phyloP scores from a whole-genome alignment of 1,140 invertebrate genomes.

The Diachasma alloeum region DNA sequence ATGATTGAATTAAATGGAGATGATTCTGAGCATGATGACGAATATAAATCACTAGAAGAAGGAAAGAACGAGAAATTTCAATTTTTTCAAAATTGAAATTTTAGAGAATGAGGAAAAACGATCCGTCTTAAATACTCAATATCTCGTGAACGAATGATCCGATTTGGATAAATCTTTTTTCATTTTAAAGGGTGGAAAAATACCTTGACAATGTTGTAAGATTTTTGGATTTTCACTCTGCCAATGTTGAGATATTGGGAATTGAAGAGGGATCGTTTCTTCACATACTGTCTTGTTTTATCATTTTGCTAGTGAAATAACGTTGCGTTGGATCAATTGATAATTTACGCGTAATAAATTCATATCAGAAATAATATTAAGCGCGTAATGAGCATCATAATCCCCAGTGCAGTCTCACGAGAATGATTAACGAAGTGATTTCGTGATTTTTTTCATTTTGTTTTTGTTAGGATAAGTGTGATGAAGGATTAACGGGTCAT shows the following conservation, averaged over 20 bases:
- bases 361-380: slow-evolving; percentile 3
- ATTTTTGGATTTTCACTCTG: too few species aligned
- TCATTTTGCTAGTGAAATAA: background rate
- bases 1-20: background rate
- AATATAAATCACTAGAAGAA: background rate
- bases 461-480: background rate
- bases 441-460: too few species aligned
- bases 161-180: too few species aligned
- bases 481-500: background rate
- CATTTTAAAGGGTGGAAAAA: too few species aligned
- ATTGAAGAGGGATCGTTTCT: too few species aligned
- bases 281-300: background rate
- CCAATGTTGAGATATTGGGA: too few species aligned
- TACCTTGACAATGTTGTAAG: too few species aligned
- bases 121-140: too few species aligned
- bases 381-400: background rate
- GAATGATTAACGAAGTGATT: background rate
- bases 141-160: too few species aligned
- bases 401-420: background rate
- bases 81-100: too few species aligned
- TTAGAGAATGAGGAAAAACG: too few species aligned
- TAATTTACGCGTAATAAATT: background rate
- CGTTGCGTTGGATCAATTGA: background rate
- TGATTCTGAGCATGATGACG: background rate
- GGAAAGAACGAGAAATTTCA: too few species aligned